Evolutionary conservation across 2,888 invertebrate species (phyloP).

Genomic region (Boloria selene): DNA sequence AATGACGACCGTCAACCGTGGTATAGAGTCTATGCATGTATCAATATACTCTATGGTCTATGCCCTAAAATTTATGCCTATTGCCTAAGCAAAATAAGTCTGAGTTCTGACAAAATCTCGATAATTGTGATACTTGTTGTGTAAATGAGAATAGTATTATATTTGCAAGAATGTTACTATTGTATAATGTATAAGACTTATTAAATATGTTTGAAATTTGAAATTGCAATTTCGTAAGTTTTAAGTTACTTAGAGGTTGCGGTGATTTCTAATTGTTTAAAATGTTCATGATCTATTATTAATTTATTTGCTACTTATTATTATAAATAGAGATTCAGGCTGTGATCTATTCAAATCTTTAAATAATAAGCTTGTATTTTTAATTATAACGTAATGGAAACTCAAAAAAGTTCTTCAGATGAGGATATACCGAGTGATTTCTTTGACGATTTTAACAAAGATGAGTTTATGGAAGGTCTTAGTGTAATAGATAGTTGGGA

Average conservation of each 20-base stretch:
- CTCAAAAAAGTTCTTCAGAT: slow-evolving; percentile 47
- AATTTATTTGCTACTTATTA: background rate
- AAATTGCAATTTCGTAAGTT: slow-evolving; percentile 11
- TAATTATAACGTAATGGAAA: slow-evolving; percentile 41
- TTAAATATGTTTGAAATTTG: background rate
- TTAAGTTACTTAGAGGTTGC: slow-evolving; percentile 5
- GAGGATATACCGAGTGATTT: slow-evolving; percentile 77
- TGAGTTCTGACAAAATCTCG: too few species aligned
- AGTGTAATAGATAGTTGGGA: slow-evolving; percentile 77
- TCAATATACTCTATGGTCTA: too few species aligned
- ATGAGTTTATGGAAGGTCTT: slow-evolving; percentile 74
- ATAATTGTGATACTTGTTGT: too few species aligned
- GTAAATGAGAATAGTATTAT: too few species aligned
- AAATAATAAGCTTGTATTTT: background rate
- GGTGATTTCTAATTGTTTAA: background rate
- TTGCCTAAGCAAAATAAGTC: too few species aligned
- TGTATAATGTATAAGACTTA: background rate
- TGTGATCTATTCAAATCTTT: background rate
- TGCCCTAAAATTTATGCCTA: too few species aligned
- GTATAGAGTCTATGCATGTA: too few species aligned
- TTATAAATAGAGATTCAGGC: background rate
- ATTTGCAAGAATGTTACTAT: too few species aligned
- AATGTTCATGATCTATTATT: background rate
- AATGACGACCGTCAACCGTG: too few species aligned
- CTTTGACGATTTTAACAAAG: slow-evolving; percentile 74